These are phyloP conservation scores for Eueides isabella DNA, from an alignment of 1,140 invertebrate genomes.

Conservation along the genomic window DNA sequence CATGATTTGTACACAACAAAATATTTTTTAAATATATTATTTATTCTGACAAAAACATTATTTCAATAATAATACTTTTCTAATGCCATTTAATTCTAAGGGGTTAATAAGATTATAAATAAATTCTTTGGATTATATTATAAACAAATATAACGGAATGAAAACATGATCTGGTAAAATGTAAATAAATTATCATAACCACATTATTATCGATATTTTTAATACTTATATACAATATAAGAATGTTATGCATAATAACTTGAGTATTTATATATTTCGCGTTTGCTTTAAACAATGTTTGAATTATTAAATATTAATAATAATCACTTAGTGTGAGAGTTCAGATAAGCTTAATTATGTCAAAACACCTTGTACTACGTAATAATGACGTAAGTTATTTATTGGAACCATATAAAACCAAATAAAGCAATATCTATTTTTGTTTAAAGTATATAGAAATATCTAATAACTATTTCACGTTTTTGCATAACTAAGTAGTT, in stretches of 20 bases:
- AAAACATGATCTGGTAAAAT: background rate
- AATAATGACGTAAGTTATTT: background rate
- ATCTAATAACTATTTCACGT: no score
- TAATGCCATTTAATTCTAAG: background rate
- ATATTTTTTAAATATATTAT: constrained; percentile 3
- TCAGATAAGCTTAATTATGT: background rate
- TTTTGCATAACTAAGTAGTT: no score
- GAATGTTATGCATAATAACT: background rate
- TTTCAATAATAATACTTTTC: background rate
- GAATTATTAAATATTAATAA: no score
- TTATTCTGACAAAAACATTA: constrained; percentile 6
- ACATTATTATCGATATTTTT: background rate
- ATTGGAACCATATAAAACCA: no score
- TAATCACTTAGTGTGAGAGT: constrained; percentile 6
- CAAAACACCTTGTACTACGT: background rate
- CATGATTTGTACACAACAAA: constrained; percentile 26
- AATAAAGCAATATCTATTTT: no score
- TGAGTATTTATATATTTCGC: constrained; percentile 4
- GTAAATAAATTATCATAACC: constrained; percentile 1
- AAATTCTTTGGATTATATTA: constrained; percentile 5
- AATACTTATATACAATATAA: background rate
- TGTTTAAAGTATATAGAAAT: no score
- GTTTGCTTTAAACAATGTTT: background rate
- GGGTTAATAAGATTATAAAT: background rate
- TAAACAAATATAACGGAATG: constrained; percentile 15